Conservation (phyloP, 2,888 invertebrate genomes). For the Calameuta pallipes region DNA sequence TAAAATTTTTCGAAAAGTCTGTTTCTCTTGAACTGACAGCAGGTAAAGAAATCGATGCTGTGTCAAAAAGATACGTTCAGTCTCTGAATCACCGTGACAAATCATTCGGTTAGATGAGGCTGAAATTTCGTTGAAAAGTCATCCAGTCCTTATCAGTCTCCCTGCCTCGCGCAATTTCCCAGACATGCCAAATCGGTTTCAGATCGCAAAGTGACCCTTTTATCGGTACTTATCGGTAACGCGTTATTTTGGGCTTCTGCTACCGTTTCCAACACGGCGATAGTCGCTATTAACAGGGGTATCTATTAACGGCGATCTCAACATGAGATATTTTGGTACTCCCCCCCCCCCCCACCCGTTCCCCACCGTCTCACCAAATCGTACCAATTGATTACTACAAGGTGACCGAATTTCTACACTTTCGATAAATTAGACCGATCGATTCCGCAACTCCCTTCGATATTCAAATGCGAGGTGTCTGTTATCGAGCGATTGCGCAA, state of each 20-base stretch:
- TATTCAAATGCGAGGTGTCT: neutral
- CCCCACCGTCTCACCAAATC: neutral
- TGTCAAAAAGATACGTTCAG: neutral
- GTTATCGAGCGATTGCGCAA: neutral
- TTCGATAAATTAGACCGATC: neutral
- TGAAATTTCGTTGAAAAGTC: too few relatives aligned
- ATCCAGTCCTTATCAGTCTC: too few relatives aligned
- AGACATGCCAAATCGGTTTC: too few relatives aligned
- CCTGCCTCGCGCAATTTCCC: too few relatives aligned
- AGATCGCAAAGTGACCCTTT: neutral
- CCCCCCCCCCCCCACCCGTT: neutral
- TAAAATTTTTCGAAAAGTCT: too few relatives aligned
- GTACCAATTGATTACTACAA: neutral
- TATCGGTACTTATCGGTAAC: neutral
- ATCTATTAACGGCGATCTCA: neutral
- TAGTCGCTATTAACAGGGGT: neutral
- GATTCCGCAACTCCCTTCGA: neutral
- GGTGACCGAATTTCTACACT: neutral
- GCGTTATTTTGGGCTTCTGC: neutral
- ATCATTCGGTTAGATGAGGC: too few relatives aligned
- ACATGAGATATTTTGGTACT: neutral
- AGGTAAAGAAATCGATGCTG: neutral
- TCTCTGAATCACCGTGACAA: too few relatives aligned
- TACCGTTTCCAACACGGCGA: neutral
- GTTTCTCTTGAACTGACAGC: too few relatives aligned